Evolutionary conservation across 2,888 invertebrate genomes (phyloP).

Genomic region (Strigamia maritima): DNA sequence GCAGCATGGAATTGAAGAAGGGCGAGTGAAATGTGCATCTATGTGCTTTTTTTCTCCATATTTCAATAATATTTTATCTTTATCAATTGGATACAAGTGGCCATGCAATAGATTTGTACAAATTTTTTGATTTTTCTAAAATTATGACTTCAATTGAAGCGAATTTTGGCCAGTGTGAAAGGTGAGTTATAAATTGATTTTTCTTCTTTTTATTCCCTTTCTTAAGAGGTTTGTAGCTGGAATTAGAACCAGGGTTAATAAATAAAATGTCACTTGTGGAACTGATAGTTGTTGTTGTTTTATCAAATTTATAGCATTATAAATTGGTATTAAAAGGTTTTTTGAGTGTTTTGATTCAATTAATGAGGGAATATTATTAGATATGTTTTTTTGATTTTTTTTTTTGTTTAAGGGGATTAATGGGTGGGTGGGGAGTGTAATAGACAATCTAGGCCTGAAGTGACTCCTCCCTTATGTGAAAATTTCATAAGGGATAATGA

Average conservation of each 20-base stretch:
- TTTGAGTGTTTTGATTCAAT: background rate
- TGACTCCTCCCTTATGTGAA: background rate
- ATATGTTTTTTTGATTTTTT: background rate
- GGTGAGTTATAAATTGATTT: background rate
- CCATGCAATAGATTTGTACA: background rate
- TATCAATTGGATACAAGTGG: too few relatives aligned
- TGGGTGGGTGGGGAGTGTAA: background rate
- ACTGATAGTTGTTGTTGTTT: background rate
- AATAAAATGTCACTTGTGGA: background rate
- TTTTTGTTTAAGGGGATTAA: background rate
- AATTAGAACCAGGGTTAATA: background rate
- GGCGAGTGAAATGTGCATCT: constrained; percentile 8
- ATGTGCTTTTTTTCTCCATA: background rate
- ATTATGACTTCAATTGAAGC: constrained; percentile 3
- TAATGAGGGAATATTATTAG: constrained; percentile 20
- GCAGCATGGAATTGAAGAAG: background rate
- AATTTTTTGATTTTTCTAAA: background rate
- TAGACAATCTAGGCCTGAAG: background rate
- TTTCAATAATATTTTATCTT: background rate
- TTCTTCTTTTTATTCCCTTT: background rate
- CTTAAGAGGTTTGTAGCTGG: background rate
- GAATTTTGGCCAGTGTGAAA: background rate
- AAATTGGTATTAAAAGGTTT: background rate
- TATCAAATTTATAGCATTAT: background rate
- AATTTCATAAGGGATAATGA: constrained; percentile 42